A percentile compares a stretch with the other conserved stretches of the same genome.
These are phyloP conservation scores for Adrianichthys oophorus DNA, from an alignment of 2,797 vertebrate genomes.

Conservation along the genomic window DNA sequence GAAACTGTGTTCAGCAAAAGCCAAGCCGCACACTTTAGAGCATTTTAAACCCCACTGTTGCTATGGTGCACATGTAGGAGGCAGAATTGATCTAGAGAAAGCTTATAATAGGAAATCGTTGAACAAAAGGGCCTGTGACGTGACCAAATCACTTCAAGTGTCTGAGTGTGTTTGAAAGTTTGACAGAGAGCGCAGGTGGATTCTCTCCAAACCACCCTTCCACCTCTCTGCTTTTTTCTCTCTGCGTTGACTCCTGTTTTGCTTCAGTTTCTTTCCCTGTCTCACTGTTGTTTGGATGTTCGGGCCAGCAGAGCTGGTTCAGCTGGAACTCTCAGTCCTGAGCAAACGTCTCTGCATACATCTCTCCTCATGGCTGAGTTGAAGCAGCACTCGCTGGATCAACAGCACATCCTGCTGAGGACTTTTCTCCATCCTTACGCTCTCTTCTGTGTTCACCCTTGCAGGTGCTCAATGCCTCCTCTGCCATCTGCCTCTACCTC, in stretches of 20 bases:
- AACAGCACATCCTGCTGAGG: neutral
- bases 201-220: neutral
- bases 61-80: conserved; percentile 31
- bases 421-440: conserved; percentile 1
- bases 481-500: conserved; percentile 82
- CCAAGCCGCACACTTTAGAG: conserved; percentile 28
- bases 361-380: neutral
- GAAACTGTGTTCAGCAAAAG: conserved; percentile 19
- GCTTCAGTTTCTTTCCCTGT: neutral
- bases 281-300: neutral
- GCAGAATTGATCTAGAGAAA: conserved; percentile 70
- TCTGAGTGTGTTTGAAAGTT: conserved; percentile 5
- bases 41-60: conserved; percentile 26
- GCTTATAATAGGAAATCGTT: conserved; percentile 77
- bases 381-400: neutral
- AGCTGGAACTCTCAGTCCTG: conserved; percentile 9
- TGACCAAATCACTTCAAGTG: conserved; percentile 11
- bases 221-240: neutral
- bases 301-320: too few species aligned
- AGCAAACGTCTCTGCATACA: conserved; percentile 5
- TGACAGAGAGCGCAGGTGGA: conserved; percentile 1
- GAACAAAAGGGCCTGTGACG: conserved; percentile 67
- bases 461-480: conserved; percentile 71
- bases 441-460: conserved; percentile 23
- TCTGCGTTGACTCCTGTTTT: conserved; percentile 9